phyloP scores from a whole-genome alignment of 2,888 invertebrate genomes.

The Cyclophora punctaria region DNA sequence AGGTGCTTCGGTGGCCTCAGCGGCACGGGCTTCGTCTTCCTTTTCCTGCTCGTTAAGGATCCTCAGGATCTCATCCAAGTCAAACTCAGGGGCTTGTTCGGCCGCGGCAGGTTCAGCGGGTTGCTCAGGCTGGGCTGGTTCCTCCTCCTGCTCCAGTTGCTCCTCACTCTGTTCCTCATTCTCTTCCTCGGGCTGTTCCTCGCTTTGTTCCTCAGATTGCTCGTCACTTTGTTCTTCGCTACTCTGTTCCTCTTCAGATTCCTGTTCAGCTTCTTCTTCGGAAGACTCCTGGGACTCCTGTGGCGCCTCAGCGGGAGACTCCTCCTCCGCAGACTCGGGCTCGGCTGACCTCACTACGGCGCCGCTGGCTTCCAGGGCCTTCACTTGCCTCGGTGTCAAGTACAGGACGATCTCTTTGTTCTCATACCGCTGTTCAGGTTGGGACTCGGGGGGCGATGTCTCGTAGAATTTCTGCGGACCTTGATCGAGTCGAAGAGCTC shows the following conservation, averaged over 20 bases:
- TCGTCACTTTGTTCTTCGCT: constrained; percentile 3
- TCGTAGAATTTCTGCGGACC: constrained; percentile 37
- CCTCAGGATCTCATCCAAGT: constrained; percentile 16
- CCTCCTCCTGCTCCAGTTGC: constrained; percentile 13
- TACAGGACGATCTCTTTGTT: constrained; percentile 51
- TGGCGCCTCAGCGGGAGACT: constrained; percentile 10
- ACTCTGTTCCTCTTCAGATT: constrained; percentile 2
- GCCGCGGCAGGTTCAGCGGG: constrained; percentile 10
- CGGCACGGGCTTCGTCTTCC: constrained; percentile 7
- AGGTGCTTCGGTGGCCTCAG: background rate
- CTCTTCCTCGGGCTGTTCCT: constrained; percentile 1
- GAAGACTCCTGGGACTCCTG: constrained; percentile 16
- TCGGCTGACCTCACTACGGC: constrained; percentile 27
- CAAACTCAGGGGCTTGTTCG: constrained; percentile 8
- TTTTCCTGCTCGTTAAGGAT: constrained; percentile 16
- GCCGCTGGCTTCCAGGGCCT: constrained; percentile 38
- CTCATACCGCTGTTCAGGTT: constrained; percentile 23
- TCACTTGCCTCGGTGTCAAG: constrained; percentile 52
- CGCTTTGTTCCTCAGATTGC: background rate
- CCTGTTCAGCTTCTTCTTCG: constrained; percentile 6
- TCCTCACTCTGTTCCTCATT: constrained; percentile 5
- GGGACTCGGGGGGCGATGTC: constrained; percentile 14
- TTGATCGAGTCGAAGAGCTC: constrained; percentile 29
- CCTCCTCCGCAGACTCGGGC: constrained; percentile 14
- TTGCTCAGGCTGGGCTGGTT: constrained; percentile 10